Percentiles rank a stretch among this genome's conserved stretches.
phyloP scores from a whole-genome alignment of 23 tunicate genomes.

The Oikopleura albicans region DNA sequence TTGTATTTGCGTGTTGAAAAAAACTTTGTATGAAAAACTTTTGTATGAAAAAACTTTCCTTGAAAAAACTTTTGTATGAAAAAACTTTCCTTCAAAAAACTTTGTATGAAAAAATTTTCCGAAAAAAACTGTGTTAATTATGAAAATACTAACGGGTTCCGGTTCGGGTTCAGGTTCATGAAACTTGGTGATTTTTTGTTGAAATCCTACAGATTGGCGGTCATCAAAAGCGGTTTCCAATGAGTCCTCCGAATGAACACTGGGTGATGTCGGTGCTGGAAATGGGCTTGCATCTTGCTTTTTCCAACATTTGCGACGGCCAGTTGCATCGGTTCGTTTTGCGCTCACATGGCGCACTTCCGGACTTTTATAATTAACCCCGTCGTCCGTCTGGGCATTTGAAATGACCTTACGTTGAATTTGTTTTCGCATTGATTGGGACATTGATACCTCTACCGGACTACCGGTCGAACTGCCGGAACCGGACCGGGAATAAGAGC shows the following conservation, averaged over 20 bases:
- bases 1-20: too few species aligned
- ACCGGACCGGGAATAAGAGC: neutral
- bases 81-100: too few species aligned
- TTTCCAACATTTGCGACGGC: neutral
- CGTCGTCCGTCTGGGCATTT: neutral
- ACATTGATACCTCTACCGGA: neutral
- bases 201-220: neutral
- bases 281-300: neutral
- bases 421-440: slow-evolving; percentile 1
- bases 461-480: neutral
- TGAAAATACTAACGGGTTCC: neutral
- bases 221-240: neutral
- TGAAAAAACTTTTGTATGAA: too few species aligned
- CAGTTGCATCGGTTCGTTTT: neutral
- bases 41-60: too few species aligned
- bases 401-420: neutral
- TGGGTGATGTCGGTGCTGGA: neutral
- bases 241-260: neutral
- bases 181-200: neutral
- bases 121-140: too few species aligned
- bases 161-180: slow-evolving; percentile 1
- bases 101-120: too few species aligned
- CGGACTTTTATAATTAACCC: neutral
- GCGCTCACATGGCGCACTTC: neutral
- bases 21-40: too few species aligned